Percentiles rank a stretch among this genome's conserved stretches.
phyloP scores from a whole-genome alignment of 92 coral and sea anemone species.

The Meandrina meandrites region DNA sequence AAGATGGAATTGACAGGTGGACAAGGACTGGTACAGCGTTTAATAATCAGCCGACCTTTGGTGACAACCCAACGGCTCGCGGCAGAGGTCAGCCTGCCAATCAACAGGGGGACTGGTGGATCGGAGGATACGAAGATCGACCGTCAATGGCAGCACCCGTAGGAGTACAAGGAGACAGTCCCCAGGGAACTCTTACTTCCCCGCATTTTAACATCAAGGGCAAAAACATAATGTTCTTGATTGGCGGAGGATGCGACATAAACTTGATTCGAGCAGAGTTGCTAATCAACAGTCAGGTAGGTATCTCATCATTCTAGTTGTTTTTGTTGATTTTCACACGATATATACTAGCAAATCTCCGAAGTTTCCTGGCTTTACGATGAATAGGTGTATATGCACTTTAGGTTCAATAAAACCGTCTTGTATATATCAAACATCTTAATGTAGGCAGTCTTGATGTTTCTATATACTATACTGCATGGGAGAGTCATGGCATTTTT shows the following conservation, averaged over 20 bases:
- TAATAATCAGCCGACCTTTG: neutral
- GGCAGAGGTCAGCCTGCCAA: neutral
- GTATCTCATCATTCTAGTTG: neutral
- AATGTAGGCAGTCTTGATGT: too few relatives aligned
- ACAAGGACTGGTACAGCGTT: neutral
- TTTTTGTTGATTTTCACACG: too few relatives aligned
- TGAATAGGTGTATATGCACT: too few relatives aligned
- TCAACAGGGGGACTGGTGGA: constrained; percentile 19
- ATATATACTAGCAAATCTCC: too few relatives aligned
- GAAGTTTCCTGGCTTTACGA: too few relatives aligned
- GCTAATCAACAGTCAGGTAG: neutral
- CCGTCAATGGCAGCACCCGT: neutral
- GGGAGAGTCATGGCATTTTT: too few relatives aligned
- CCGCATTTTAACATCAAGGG: neutral
- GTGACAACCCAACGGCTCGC: constrained; percentile 1
- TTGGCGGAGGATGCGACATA: neutral
- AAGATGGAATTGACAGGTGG: neutral
- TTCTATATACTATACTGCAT: too few relatives aligned
- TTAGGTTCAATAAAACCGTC: too few relatives aligned
- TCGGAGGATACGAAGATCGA: neutral
- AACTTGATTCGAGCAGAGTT: neutral
- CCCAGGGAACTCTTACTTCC: constrained; percentile 11
- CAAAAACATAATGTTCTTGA: neutral
- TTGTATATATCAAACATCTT: too few relatives aligned
- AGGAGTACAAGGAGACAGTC: neutral